These are phyloP conservation scores for Astropecten irregularis DNA, from an alignment of 53 echinoderm and acorn worm genomes.

Conservation along the genomic window DNA sequence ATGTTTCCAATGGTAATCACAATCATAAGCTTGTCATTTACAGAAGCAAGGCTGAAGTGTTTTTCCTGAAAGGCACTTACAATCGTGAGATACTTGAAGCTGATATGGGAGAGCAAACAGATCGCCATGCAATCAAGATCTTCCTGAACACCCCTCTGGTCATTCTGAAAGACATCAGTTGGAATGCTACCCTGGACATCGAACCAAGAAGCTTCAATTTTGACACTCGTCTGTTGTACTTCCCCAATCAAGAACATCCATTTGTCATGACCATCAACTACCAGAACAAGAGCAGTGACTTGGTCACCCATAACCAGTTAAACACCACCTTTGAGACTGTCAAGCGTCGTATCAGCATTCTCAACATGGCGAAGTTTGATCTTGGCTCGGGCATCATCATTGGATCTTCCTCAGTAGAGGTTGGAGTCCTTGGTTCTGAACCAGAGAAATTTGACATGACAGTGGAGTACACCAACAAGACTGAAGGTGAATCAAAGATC, in stretches of 20 bases:
- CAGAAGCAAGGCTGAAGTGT: background rate
- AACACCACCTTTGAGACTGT: background rate
- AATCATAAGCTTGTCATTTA: background rate
- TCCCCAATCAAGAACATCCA: conserved; percentile 26
- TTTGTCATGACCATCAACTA: conserved; percentile 27
- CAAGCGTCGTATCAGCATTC: background rate
- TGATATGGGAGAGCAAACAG: background rate
- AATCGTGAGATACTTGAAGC: background rate
- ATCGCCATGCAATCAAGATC: background rate
- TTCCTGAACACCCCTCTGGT: conserved; percentile 13
- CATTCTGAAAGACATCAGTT: conserved; percentile 13
- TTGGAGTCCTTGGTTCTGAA: background rate
- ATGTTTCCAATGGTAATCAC: background rate
- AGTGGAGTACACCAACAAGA: conserved; percentile 9
- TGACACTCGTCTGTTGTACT: conserved; percentile 34
- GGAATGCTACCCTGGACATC: conserved; percentile 1
- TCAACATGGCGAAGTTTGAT: conserved; percentile 36
- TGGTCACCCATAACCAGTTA: conserved; percentile 24
- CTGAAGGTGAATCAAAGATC: background rate
- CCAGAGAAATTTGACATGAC: background rate
- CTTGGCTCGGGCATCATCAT: background rate
- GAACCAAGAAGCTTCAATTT: background rate
- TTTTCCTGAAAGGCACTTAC: conserved; percentile 17
- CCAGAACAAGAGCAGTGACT: conserved; percentile 13
- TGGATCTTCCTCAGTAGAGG: conserved; percentile 15